Conservation (phyloP, 1,140 invertebrate genomes). For the Contarinia nasturtii region DNA sequence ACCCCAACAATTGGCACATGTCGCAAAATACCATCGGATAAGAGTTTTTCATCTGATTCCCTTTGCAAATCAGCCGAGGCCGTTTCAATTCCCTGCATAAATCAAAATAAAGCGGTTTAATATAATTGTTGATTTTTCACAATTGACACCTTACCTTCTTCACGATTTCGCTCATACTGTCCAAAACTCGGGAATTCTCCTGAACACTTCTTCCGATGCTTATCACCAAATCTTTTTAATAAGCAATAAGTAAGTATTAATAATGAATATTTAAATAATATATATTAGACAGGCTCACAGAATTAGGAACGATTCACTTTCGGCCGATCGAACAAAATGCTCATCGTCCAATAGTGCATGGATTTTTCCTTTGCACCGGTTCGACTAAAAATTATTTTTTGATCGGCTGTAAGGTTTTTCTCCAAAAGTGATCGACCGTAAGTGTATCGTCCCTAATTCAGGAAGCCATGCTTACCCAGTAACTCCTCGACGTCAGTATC, state of each 20-base stretch:
- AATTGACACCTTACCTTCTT: constrained; percentile 34
- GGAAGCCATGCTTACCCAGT: no score
- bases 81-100: constrained; percentile 58
- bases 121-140: not conserved
- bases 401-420: no score
- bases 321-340: no score
- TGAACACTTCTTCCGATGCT: constrained; percentile 78
- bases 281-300: no score
- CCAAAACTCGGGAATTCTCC: constrained; percentile 77
- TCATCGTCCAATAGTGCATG: no score
- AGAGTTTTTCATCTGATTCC: constrained; percentile 72
- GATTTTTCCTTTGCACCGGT: no score
- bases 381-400: no score
- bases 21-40: constrained; percentile 83
- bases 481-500: constrained; percentile 87
- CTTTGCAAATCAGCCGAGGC: constrained; percentile 78
- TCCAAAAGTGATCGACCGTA: no score
- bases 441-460: no score
- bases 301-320: no score
- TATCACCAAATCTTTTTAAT: constrained; percentile 67
- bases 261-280: no score
- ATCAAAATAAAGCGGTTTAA: not conserved
- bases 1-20: constrained; percentile 85
- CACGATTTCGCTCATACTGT: constrained; percentile 87
- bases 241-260: no score